phyloP scores from a whole-genome alignment of 2,797 vertebrate genomes.

The Squalus acanthias region DNA sequence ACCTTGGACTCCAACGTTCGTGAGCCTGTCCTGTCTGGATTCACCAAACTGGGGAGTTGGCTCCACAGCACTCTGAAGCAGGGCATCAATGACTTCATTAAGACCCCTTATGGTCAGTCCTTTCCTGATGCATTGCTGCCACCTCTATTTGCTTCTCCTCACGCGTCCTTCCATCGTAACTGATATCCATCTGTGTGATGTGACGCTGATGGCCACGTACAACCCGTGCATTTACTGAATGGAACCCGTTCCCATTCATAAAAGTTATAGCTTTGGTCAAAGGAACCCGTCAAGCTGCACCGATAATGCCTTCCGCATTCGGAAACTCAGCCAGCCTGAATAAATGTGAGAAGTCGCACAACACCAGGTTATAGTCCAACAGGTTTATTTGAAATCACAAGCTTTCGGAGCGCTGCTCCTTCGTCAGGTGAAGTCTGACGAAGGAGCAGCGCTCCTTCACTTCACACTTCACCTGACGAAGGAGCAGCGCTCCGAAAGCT shows the following conservation, averaged over 20 bases:
- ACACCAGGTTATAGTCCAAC: no score
- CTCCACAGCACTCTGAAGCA: not conserved
- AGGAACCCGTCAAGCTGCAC: not conserved
- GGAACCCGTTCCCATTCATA: not conserved
- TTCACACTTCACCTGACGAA: no score
- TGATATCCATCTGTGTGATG: not conserved
- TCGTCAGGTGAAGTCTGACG: no score
- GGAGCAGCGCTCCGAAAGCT: no score
- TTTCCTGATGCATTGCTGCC: not conserved
- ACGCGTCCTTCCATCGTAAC: not conserved
- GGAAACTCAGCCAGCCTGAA: not conserved
- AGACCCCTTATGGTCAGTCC: not conserved
- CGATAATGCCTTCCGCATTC: not conserved
- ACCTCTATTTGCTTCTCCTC: not conserved
- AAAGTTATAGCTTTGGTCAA: not conserved
- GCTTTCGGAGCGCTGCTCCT: no score
- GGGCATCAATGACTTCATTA: not conserved
- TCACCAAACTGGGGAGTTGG: not conserved
- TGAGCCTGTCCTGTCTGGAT: not conserved
- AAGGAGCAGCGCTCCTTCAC: no score
- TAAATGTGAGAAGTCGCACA: not conserved
- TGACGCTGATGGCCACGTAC: not conserved
- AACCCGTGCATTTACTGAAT: not conserved
- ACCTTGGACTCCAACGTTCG: no score
- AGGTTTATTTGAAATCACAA: no score